phyloP scores from a whole-genome alignment of 2,888 invertebrate genomes.

The Drosophila anomelani region DNA sequence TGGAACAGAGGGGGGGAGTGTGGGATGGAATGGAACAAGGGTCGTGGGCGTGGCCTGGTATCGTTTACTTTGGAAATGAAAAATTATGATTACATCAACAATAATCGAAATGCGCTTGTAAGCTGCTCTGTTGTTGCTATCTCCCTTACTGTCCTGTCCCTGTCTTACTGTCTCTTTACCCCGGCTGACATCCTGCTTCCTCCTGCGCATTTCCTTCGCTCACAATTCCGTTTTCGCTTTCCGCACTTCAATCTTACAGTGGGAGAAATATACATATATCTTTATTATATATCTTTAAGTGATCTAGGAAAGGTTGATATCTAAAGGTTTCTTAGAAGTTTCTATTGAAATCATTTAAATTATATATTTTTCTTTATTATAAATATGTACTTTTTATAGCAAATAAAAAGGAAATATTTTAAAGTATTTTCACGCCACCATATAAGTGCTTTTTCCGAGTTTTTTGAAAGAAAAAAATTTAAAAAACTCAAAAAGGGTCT shows the following conservation, averaged over 20 bases:
- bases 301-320: background rate
- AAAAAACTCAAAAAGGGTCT: background rate
- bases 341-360: background rate
- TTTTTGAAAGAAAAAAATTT: background rate
- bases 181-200: constrained; percentile 9
- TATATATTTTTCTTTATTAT: too few relatives aligned
- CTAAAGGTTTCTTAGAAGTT: background rate
- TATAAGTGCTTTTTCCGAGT: too few relatives aligned
- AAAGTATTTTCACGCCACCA: background rate
- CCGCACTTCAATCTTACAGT: constrained; percentile 45
- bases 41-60: constrained; percentile 37
- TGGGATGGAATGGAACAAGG: background rate
- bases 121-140: constrained; percentile 52
- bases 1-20: constrained; percentile 12
- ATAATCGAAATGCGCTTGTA: constrained; percentile 80
- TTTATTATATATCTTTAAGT: too few relatives aligned
- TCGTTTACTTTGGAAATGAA: constrained; percentile 81
- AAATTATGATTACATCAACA: constrained; percentile 80
- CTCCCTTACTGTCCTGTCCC: constrained; percentile 25
- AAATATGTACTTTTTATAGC: background rate
- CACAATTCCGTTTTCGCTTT: constrained; percentile 33
- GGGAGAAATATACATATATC: background rate
- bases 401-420: background rate
- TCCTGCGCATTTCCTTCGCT: constrained; percentile 56
- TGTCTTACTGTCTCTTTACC: constrained; percentile 29